Percentiles rank a stretch among this genome's conserved stretches.
Conservation (phyloP, 2,113 vertebrate species). For the Melanotaenia duboulayi region DNA sequence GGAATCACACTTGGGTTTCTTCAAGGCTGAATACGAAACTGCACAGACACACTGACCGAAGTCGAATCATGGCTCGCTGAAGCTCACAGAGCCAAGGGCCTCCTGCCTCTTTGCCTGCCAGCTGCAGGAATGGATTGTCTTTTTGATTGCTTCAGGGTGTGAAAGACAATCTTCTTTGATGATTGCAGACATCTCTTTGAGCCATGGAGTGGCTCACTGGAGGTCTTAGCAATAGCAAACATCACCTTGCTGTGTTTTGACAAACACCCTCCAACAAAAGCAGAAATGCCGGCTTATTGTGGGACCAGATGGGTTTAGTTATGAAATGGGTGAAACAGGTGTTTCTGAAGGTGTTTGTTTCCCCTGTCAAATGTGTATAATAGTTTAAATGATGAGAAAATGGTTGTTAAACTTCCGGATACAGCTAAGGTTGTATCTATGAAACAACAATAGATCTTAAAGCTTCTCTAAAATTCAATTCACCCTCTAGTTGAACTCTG, state of each 20-base stretch:
- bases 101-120: slow-evolving; percentile 13
- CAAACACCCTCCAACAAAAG: background rate
- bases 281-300: background rate
- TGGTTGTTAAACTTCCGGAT: too few species aligned
- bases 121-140: slow-evolving; percentile 41
- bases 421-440: too few species aligned
- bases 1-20: slow-evolving; percentile 34
- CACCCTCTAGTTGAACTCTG: background rate
- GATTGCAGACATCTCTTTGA: slow-evolving; percentile 35
- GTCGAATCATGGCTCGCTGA: background rate
- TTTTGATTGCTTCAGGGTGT: slow-evolving; percentile 49
- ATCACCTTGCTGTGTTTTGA: slow-evolving; percentile 8
- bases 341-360: background rate
- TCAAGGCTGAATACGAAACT: slow-evolving; percentile 28
- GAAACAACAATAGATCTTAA: background rate
- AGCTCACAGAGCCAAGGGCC: slow-evolving; percentile 5
- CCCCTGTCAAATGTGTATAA: background rate
- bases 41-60: slow-evolving; percentile 1
- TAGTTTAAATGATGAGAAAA: too few species aligned
- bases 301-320: background rate
- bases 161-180: slow-evolving; percentile 47
- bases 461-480: background rate
- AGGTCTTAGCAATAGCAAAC: slow-evolving; percentile 11
- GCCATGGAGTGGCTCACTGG: slow-evolving; percentile 26
- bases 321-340: background rate